Percentiles rank a stretch among this genome's conserved stretches.
These are phyloP conservation scores for Drosophila pseudoobscura DNA, from an alignment of 1,140 invertebrate species.

Conservation along the genomic window DNA sequence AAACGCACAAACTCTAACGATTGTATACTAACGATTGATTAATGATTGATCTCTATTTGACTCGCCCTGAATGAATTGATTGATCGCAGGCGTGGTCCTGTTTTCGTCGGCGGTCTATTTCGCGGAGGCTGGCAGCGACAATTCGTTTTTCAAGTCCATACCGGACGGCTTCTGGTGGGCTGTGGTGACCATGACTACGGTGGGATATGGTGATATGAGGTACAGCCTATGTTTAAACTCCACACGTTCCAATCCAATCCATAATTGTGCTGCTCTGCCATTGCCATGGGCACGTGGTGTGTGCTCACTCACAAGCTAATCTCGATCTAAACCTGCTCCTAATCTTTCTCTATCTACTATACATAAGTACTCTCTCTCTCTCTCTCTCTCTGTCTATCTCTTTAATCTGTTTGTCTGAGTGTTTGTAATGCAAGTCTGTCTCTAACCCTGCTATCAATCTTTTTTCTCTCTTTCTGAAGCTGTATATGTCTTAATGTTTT, in stretches of 20 bases:
- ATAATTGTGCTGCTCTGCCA: slow-evolving; percentile 25
- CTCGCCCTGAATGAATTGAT: slow-evolving; percentile 24
- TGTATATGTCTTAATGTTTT: slow-evolving; percentile 24
- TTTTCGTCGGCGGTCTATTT: slow-evolving; percentile 99
- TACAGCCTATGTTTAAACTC: slow-evolving; percentile 84
- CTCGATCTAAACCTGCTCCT: slow-evolving; percentile 21
- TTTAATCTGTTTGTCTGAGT: slow-evolving; percentile 22
- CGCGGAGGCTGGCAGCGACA: slow-evolving; percentile 97
- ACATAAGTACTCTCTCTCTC: slow-evolving; percentile 15
- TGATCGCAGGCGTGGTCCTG: slow-evolving; percentile 95
- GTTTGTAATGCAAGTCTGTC: slow-evolving; percentile 42
- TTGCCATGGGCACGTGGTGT: too few relatives aligned
- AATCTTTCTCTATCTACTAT: slow-evolving; percentile 32
- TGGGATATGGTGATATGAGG: slow-evolving; percentile 99
- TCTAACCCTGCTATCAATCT: slow-evolving; percentile 13
- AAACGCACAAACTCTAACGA: slow-evolving; percentile 33
- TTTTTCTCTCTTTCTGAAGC: slow-evolving; percentile 6
- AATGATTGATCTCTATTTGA: slow-evolving; percentile 84
- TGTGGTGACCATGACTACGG: slow-evolving; percentile 99
- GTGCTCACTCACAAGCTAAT: slow-evolving; percentile 32
- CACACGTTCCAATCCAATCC: slow-evolving; percentile 24
- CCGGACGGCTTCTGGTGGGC: slow-evolving; percentile 99
- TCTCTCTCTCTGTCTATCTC: slow-evolving; percentile 8
- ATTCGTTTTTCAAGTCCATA: slow-evolving; percentile 99
- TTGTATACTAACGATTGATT: slow-evolving; percentile 58